Conservation (phyloP, 1,140 invertebrate genomes). For the Prorops nasuta region DNA sequence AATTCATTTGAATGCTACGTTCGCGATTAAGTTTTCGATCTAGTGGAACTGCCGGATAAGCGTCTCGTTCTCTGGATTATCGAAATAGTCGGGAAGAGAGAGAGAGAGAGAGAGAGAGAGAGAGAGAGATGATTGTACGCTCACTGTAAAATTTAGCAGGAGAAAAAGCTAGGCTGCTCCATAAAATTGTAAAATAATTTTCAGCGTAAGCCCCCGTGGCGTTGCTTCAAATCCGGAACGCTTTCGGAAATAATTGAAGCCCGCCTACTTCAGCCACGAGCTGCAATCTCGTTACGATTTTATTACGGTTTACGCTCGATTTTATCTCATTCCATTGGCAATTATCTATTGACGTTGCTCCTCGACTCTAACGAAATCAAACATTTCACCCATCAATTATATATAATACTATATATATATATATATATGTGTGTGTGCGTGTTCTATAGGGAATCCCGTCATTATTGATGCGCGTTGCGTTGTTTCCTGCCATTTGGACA, state of each 20-base stretch:
- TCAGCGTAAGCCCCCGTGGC: constrained; percentile 15
- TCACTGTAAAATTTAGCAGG: constrained; percentile 25
- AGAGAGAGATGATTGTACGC: constrained; percentile 1
- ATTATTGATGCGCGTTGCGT: too few relatives aligned
- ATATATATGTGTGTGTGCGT: too few relatives aligned
- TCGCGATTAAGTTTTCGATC: too few relatives aligned
- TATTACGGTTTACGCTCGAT: constrained; percentile 19
- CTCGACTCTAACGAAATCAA: too few relatives aligned
- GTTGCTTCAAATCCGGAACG: constrained; percentile 24
- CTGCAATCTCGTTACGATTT: constrained; percentile 29
- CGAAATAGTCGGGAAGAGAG: constrained; percentile 4
- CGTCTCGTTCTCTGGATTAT: background rate
- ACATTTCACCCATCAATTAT: too few relatives aligned
- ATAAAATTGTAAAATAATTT: constrained; percentile 32
- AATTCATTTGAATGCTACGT: too few relatives aligned
- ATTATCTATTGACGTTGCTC: too few relatives aligned
- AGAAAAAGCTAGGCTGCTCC: constrained; percentile 16
- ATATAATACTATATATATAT: too few relatives aligned
- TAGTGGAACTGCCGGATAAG: too few relatives aligned
- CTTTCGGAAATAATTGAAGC: constrained; percentile 29
- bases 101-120: background rate
- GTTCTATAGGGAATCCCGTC: too few relatives aligned
- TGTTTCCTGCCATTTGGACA: too few relatives aligned
- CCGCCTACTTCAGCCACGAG: constrained; percentile 12
- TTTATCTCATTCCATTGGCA: constrained; percentile 26